Conservation (phyloP, 2,113 vertebrate genomes). For the Ariopsis seemanni region DNA sequence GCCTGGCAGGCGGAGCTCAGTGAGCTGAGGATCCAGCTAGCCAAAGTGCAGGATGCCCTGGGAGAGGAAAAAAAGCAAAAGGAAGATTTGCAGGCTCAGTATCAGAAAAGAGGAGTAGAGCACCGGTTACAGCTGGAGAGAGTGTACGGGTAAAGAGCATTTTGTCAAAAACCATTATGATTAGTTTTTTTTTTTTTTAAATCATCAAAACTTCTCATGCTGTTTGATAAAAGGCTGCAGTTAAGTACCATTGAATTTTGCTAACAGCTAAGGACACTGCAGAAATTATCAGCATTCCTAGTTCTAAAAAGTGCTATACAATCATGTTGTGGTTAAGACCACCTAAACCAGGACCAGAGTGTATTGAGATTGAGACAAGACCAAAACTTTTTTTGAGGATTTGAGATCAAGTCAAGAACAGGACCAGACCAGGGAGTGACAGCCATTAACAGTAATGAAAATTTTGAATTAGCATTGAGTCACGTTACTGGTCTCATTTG, state of each 20-base stretch:
- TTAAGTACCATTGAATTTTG: no score
- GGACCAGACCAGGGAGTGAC: no score
- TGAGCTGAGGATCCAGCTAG: constrained; percentile 68
- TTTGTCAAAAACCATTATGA: neutral
- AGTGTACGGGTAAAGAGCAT: constrained; percentile 67
- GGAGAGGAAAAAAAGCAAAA: constrained; percentile 56
- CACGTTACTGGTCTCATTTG: no score
- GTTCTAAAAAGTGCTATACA: neutral
- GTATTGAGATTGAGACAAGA: no score
- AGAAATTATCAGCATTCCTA: neutral
- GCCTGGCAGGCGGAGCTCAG: constrained; percentile 71
- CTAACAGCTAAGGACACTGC: neutral
- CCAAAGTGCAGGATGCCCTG: constrained; percentile 66
- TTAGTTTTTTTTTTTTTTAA: neutral
- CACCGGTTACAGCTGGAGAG: constrained; percentile 68
- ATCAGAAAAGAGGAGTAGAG: constrained; percentile 58
- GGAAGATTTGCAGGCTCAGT: constrained; percentile 59
- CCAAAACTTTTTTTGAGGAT: no score
- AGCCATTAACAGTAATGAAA: no score
- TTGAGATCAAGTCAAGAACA: no score
- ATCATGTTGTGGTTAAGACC: no score
- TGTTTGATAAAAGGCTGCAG: neutral
- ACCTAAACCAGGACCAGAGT: no score
- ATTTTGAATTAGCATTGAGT: no score
- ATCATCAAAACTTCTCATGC: neutral